Evolutionary conservation across 2,888 invertebrate species (phyloP).

Genomic region (Xanthia togata): DNA sequence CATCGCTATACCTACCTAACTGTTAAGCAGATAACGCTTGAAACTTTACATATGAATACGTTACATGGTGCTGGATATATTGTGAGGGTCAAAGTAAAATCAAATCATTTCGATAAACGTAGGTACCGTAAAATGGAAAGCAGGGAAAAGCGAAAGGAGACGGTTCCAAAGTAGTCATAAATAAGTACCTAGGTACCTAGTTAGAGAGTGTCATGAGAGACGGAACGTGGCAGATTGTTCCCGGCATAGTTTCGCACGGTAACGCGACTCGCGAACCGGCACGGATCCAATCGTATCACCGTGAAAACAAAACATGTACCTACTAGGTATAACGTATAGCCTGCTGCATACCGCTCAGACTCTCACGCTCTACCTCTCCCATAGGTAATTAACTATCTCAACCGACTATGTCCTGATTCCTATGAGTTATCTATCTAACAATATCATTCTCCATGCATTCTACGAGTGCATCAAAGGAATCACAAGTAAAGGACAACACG

Average conservation of each 20-base stretch:
- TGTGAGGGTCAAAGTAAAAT: conserved; percentile 6
- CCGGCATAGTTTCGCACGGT: conserved; percentile 85
- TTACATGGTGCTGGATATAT: not conserved
- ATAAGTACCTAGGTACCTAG: conserved; percentile 41
- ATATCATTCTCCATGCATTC: conserved; percentile 8
- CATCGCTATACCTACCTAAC: not conserved
- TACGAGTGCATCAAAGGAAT: conserved; percentile 10
- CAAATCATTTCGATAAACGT: conserved; percentile 13
- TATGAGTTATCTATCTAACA: conserved; percentile 5
- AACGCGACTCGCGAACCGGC: conserved; percentile 76
- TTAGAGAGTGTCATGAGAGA: conserved; percentile 63
- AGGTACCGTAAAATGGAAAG: conserved; percentile 36
- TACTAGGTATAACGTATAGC: conserved; percentile 46
- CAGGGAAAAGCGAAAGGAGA: conserved; percentile 55
- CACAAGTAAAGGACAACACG: conserved; percentile 7
- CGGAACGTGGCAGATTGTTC: conserved; percentile 65
- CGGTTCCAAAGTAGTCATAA: conserved; percentile 51
- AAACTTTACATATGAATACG: not conserved
- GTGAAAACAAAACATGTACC: conserved; percentile 65
- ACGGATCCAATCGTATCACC: conserved; percentile 68
- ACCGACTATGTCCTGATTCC: conserved; percentile 39
- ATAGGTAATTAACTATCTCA: conserved; percentile 56
- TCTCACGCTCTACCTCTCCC: conserved; percentile 78
- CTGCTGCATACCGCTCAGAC: conserved; percentile 51
- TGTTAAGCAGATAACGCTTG: not conserved